These are phyloP conservation scores for Lota lota DNA, from an alignment of 2,113 vertebrate genomes.

Conservation along the genomic window DNA sequence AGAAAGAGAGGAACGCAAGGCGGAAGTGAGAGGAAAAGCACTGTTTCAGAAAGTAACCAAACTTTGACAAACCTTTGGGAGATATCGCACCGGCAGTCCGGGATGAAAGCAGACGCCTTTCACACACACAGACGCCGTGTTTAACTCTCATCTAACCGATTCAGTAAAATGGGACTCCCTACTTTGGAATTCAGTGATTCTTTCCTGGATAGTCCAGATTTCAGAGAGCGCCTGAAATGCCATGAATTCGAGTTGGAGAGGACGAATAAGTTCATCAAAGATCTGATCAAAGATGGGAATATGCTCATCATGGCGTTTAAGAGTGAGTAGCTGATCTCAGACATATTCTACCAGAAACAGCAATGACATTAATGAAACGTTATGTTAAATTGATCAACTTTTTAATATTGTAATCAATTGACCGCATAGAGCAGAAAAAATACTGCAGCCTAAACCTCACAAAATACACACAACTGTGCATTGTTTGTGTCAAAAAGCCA, in stretches of 20 bases:
- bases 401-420: no score
- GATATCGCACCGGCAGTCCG: slow-evolving; percentile 26
- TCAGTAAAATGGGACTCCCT: slow-evolving; percentile 84
- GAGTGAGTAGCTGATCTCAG: slow-evolving; percentile 77
- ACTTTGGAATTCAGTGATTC: slow-evolving; percentile 96
- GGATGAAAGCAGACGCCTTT: slow-evolving; percentile 28
- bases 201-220: slow-evolving; percentile 94
- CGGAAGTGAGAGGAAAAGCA: slow-evolving; percentile 55
- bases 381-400: no score
- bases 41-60: slow-evolving; percentile 29
- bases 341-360: no score
- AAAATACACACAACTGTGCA: no score
- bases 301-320: slow-evolving; percentile 88
- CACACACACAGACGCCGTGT: slow-evolving; percentile 1
- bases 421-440: no score
- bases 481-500: no score
- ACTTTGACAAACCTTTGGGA: slow-evolving; percentile 12
- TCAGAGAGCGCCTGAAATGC: slow-evolving; percentile 91
- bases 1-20: slow-evolving; percentile 31
- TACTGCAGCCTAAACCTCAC: no score
- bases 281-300: slow-evolving; percentile 94
- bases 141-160: background rate
- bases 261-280: slow-evolving; percentile 97
- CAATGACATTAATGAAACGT: no score
- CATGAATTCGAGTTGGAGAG: slow-evolving; percentile 93